phyloP scores from a whole-genome alignment of 1,140 invertebrate species.

The Pogonomyrmex californicus region DNA sequence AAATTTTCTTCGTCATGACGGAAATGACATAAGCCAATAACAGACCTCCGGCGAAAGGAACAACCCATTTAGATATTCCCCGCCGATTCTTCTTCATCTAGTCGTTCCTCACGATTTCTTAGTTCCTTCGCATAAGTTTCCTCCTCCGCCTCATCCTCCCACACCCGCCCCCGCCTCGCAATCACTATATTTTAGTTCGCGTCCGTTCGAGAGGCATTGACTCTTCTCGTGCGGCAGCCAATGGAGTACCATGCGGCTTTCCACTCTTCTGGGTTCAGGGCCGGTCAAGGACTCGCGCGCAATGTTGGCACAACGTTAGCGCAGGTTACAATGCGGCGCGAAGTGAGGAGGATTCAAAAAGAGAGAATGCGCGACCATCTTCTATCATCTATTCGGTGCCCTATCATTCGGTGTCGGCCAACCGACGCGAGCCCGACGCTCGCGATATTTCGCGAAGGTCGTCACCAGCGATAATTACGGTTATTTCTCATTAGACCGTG shows the following conservation, averaged over 20 bases:
- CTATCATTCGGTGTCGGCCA: slow-evolving; percentile 26
- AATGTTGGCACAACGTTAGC: slow-evolving; percentile 59
- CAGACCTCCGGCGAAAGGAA: slow-evolving; percentile 44
- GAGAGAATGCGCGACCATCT: neutral
- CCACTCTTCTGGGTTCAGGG: slow-evolving; percentile 82
- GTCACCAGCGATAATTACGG: slow-evolving; percentile 76
- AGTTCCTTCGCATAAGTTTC: slow-evolving; percentile 62
- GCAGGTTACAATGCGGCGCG: slow-evolving; percentile 44
- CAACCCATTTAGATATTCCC: slow-evolving; percentile 61
- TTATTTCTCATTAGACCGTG: slow-evolving; percentile 79
- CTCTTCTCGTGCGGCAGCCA: slow-evolving; percentile 77
- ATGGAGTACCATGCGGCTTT: slow-evolving; percentile 72
- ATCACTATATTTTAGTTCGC: slow-evolving; percentile 83
- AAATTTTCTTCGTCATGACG: slow-evolving; percentile 42
- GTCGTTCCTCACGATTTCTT: slow-evolving; percentile 55
- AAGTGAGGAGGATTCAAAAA: slow-evolving; percentile 8
- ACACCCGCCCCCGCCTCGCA: slow-evolving; percentile 69
- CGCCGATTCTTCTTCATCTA: slow-evolving; percentile 50
- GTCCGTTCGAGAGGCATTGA: slow-evolving; percentile 78
- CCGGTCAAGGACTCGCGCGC: slow-evolving; percentile 83
- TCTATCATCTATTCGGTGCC: neutral
- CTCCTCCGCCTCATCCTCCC: slow-evolving; percentile 66
- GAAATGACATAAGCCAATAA: slow-evolving; percentile 23
- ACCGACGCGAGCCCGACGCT: slow-evolving; percentile 33
- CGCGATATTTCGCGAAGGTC: slow-evolving; percentile 69